Evolutionary conservation across 2,797 vertebrate species (phyloP), one percentile per base, ranked within the genome.

Genomic region (Sarcoramphus papa): DNA sequence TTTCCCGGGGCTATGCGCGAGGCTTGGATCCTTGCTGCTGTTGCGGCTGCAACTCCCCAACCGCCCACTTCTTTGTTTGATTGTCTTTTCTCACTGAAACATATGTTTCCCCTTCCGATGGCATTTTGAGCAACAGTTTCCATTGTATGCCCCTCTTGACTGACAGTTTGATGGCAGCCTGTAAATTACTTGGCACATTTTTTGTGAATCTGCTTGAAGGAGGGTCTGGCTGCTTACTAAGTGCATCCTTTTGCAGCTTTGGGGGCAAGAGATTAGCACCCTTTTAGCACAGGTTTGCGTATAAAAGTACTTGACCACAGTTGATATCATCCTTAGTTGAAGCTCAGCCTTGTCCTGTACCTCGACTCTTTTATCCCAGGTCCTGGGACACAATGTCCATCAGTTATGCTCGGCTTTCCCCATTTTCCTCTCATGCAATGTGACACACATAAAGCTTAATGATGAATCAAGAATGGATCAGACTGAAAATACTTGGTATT

Each of bases 111-210:
- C 57, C 41, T 73, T 81, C 73, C 2, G 14, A 62, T 43, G 82
- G 85, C 85, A 93, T 95, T 95, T 59, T 41, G 76, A 94, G 94
- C 88, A 88, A 90, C 72, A 89, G 81, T 91, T 92, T 80, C 88
- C 90, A 96, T 90, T 97, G 95, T 96, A 7, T 63, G 74, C 75
- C 83, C 62, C 35, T 82, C 59, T 51, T 94, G 93, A 96, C 70
- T 94, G 95, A 93, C 93, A 93, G 85, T 20, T 95, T 47, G 28
- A 95, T 93, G 94, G 97, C 94, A 97, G 94, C 78, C 70, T 92
- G 88, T 54, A 89, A 93, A 94, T 95, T 51, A 11, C 85, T 95
- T 95, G 79, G 95, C 93, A 57, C 2, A 0, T 45, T n/a, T 90
- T 94, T 60, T 14, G 63, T n/a, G 79, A 88, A 65, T 92, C 82